Evolutionary conservation across 2,113 vertebrate species (phyloP).

Genomic region (Girardinichthys multiradiatus): DNA sequence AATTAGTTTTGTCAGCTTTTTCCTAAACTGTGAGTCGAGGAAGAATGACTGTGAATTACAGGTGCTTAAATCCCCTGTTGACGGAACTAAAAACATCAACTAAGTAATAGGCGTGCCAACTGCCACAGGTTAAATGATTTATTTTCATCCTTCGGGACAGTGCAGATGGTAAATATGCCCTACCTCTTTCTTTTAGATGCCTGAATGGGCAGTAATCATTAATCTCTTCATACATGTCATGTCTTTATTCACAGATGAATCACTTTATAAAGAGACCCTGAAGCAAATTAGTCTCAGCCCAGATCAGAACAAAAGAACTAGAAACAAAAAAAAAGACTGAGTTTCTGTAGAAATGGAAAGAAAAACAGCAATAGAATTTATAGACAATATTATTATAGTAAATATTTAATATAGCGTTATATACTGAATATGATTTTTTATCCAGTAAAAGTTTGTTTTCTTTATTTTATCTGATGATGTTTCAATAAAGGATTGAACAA

Average conservation of each 20-base stretch:
- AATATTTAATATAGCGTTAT: neutral
- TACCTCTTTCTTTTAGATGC: neutral
- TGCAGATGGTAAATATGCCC: neutral
- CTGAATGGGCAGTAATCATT: neutral
- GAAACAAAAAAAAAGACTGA: neutral
- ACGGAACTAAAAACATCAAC: neutral
- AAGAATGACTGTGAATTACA: conserved; percentile 11
- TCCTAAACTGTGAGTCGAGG: conserved; percentile 25
- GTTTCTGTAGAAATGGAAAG: too few relatives aligned
- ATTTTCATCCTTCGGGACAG: neutral
- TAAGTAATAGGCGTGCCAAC: too few relatives aligned
- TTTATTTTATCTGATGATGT: too few relatives aligned
- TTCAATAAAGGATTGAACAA: neutral
- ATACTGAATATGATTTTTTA: neutral
- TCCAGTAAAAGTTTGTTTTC: neutral
- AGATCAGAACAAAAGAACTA: neutral
- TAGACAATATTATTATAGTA: neutral
- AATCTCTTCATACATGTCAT: neutral
- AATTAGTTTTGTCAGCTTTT: conserved; percentile 50
- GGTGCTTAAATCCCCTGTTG: conserved; percentile 4
- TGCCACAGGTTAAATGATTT: neutral
- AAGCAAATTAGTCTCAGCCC: too few relatives aligned
- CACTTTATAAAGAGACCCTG: neutral
- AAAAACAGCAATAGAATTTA: neutral
- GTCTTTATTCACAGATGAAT: neutral